phyloP scores from a whole-genome alignment of 2,888 invertebrate species.

The Zygaena filipendulae region DNA sequence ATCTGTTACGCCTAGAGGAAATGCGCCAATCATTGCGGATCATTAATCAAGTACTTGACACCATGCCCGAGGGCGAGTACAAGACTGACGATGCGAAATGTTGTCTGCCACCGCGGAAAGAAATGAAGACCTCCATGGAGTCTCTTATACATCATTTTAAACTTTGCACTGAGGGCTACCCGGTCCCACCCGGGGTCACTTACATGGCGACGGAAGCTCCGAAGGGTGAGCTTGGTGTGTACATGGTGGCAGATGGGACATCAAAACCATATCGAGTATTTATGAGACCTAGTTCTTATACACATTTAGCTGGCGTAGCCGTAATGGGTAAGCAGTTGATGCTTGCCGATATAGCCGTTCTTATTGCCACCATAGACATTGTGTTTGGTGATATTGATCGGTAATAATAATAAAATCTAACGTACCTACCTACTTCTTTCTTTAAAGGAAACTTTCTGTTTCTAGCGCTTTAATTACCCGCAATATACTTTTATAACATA shows the following conservation, averaged over 20 bases:
- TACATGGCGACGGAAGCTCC: constrained; percentile 86
- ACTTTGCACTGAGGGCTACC: constrained; percentile 82
- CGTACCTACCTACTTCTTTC: too few relatives aligned
- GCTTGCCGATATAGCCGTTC: constrained; percentile 83
- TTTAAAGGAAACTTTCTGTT: too few relatives aligned
- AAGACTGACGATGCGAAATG: constrained; percentile 86
- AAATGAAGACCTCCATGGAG: constrained; percentile 92
- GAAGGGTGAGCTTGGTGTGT: constrained; percentile 89
- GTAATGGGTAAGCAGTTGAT: constrained; percentile 71
- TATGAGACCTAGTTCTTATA: constrained; percentile 67
- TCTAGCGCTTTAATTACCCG: too few relatives aligned
- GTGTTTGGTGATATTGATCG: constrained; percentile 74
- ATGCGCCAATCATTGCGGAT: constrained; percentile 84
- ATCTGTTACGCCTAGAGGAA: constrained; percentile 74
- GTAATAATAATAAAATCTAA: constrained; percentile 29
- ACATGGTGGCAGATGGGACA: constrained; percentile 86
- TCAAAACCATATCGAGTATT: constrained; percentile 78
- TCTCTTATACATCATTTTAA: constrained; percentile 92
- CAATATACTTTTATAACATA: too few relatives aligned
- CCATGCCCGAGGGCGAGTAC: constrained; percentile 84
- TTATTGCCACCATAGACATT: constrained; percentile 75
- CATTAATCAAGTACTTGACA: constrained; percentile 82
- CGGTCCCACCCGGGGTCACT: constrained; percentile 85
- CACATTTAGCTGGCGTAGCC: constrained; percentile 72
- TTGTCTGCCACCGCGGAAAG: constrained; percentile 74